Evolutionary conservation across 2,113 vertebrate species (phyloP).

Genomic region (Daubentonia madagascariensis): DNA sequence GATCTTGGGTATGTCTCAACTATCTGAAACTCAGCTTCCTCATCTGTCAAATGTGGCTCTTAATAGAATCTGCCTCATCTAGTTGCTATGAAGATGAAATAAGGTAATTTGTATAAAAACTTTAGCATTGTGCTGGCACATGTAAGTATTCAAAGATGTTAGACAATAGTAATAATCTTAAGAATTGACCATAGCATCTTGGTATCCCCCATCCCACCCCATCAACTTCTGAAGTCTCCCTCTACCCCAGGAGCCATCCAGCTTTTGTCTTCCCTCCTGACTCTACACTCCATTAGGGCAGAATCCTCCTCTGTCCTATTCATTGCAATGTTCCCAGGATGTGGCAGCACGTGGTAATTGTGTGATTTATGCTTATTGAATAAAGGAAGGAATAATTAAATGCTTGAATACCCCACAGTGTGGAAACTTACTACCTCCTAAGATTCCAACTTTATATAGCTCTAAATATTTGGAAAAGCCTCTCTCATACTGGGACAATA

Average conservation of each 20-base stretch:
- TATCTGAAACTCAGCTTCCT: not conserved
- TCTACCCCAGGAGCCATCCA: not conserved
- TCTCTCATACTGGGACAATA: not conserved
- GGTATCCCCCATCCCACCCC: not conserved
- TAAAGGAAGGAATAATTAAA: not conserved
- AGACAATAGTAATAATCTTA: not conserved
- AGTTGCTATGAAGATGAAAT: not conserved
- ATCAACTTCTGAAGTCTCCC: not conserved
- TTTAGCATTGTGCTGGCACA: not conserved
- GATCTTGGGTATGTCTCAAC: not conserved
- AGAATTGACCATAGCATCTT: not conserved
- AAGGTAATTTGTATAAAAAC: not conserved
- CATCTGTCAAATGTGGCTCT: not conserved
- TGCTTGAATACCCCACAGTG: not conserved
- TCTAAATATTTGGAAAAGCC: not conserved
- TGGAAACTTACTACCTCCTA: not conserved
- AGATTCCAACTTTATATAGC: not conserved
- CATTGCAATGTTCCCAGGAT: not conserved
- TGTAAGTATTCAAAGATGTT: not conserved
- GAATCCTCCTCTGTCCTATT: not conserved
- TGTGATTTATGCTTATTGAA: not conserved
- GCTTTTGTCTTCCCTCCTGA: not conserved
- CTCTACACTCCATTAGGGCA: not conserved
- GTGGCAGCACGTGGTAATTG: not conserved
- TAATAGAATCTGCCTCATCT: not conserved